These are phyloP conservation scores for Caerostris extrusa DNA, from an alignment of 1,140 invertebrate species.

Conservation along the genomic window DNA sequence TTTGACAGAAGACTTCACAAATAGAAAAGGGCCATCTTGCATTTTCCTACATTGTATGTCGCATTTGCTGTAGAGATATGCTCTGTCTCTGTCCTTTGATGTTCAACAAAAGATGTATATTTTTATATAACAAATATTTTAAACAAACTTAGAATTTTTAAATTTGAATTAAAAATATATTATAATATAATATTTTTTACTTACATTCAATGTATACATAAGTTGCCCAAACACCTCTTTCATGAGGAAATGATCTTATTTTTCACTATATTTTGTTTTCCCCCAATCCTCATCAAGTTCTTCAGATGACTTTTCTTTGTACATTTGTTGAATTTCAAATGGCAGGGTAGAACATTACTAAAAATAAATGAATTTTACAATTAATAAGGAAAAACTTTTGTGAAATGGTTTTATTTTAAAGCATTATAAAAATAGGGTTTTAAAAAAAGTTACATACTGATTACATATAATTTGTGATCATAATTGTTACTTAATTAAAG, in stretches of 20 bases:
- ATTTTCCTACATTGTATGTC: no score
- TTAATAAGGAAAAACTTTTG: not conserved
- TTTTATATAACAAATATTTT: no score
- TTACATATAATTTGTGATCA: no score
- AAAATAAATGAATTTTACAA: not conserved
- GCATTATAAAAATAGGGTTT: not conserved
- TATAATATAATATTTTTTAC: conserved; percentile 68
- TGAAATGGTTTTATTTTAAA: not conserved
- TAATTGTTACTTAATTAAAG: no score
- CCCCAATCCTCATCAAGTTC: conserved; percentile 84
- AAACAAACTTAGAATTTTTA: not conserved
- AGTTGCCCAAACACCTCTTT: conserved; percentile 91
- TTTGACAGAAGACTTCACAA: not conserved
- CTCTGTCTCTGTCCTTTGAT: not conserved
- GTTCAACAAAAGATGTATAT: no score
- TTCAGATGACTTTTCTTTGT: not conserved
- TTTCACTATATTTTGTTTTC: conserved; percentile 85
- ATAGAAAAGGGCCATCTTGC: no score
- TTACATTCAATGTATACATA: conserved; percentile 88
- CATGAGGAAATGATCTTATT: conserved; percentile 87
- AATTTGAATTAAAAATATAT: not conserved
- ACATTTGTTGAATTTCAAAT: conserved; percentile 63
- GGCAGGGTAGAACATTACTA: conserved; percentile 55
- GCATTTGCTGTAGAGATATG: no score
- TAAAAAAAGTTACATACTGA: no score